Conservation (phyloP, 2,888 invertebrate species). For the Dasysyrphus albostriatus region DNA sequence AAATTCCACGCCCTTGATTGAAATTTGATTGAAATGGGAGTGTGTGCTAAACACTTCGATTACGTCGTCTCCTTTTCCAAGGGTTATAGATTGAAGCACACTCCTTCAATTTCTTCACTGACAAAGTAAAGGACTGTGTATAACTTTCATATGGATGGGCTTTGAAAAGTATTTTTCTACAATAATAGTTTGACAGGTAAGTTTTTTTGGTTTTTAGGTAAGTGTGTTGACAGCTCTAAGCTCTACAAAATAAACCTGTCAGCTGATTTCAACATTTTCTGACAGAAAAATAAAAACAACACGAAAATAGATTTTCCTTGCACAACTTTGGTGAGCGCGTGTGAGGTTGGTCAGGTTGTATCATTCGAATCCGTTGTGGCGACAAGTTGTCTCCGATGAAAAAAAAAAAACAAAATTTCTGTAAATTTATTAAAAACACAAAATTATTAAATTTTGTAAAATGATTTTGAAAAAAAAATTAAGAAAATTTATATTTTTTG, state of each 20-base stretch:
- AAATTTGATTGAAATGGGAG: constrained; percentile 7
- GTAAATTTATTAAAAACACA: constrained; percentile 24
- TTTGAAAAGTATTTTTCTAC: background rate
- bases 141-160: background rate
- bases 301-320: constrained; percentile 61
- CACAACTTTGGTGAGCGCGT: constrained; percentile 39
- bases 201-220: background rate
- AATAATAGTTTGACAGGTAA: constrained; percentile 5
- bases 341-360: constrained; percentile 67
- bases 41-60: constrained; percentile 9
- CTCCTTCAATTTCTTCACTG: background rate
- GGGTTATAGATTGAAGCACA: background rate
- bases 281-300: background rate
- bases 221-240: constrained; percentile 29
- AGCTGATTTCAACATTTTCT: constrained; percentile 53
- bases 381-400: constrained; percentile 62
- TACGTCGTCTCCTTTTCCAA: background rate
- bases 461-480: constrained; percentile 1
- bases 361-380: constrained; percentile 26
- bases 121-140: background rate
- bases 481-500: background rate
- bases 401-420: background rate
- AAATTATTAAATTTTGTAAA: background rate
- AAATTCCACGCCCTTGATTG: constrained; percentile 21
- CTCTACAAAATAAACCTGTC: constrained; percentile 44